These are phyloP conservation scores for Prostheceraeus crozeri DNA, from an alignment of 2,888 invertebrate genomes.

Conservation along the genomic window DNA sequence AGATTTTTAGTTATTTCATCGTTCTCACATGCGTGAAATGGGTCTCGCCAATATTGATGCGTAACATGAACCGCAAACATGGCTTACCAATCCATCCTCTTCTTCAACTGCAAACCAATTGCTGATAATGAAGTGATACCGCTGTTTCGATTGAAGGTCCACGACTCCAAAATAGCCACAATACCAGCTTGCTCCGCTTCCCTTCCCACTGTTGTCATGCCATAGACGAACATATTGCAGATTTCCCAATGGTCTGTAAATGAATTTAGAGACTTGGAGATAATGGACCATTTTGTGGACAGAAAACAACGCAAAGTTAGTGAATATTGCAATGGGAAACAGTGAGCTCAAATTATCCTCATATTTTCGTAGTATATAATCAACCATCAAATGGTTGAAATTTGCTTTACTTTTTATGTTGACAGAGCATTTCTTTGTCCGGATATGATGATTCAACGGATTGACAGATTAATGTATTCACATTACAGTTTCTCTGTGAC, in stretches of 20 bases:
- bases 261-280: neutral
- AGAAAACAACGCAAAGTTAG: too few species aligned
- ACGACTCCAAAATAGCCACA: slow-evolving; percentile 56
- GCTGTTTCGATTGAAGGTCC: slow-evolving; percentile 58
- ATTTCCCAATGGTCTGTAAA: slow-evolving; percentile 56
- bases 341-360: too few species aligned
- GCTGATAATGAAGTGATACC: slow-evolving; percentile 57
- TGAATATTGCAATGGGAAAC: too few species aligned
- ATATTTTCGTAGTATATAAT: too few species aligned
- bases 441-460: too few species aligned
- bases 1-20: neutral
- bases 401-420: too few species aligned
- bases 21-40: neutral
- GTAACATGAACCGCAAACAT: too few species aligned
- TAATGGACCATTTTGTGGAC: neutral
- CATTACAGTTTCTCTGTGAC: too few species aligned
- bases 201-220: slow-evolving; percentile 60
- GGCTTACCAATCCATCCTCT: slow-evolving; percentile 58
- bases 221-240: slow-evolving; percentile 58
- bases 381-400: too few species aligned
- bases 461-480: too few species aligned
- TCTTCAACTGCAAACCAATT: slow-evolving; percentile 60
- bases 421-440: too few species aligned
- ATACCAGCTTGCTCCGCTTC: slow-evolving; percentile 58
- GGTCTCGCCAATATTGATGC: too few species aligned